Base-by-base conservation (phyloP, 2,797 vertebrate genomes). In the Cynodonichthys magdalenae region DNA sequence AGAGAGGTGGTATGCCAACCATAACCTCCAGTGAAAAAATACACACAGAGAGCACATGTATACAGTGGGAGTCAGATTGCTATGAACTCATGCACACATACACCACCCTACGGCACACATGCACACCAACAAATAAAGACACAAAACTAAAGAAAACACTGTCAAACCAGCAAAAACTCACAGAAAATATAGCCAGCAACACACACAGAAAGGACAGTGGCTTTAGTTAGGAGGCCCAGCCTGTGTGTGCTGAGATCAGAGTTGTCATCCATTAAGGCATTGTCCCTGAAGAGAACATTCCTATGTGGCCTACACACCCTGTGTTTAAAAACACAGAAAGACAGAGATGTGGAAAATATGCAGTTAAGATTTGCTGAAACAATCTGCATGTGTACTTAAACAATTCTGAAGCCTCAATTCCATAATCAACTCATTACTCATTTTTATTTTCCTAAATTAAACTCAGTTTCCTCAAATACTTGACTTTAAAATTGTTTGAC, bases 261-360 rank as follows among this genome's bases (percentile, higher is more conserved):
- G 69, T 75, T 68, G 74, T 77, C 80, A 80, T 83, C 86, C 82
- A 85, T 87, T 59, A 75, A 75, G 75, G 69, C 17, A 59, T 62
- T 19, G 42, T 53, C 82, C 27, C 55, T 78, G 61, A 82, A 86
- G 57, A 79, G 59, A 78, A 66, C 77, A 89, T 86, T 88, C 84
- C 81, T 79, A 64, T 69, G 59, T 75, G 74, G 63, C 74, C 57
- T 29, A 64, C 67, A 75, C 62, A 69, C 53, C 31, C 39, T 9
- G 49, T 74, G 66, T 53, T 27, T 29, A 83, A 71, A 63, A 65
- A 54, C 10, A 71, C 58, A 57, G 49, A 49, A 69, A 60, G 18
- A 49, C 8, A 17, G 49, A 60, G 15, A 61, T 28, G 55, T 8
- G 55, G 19, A 18, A 67, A 75, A 59, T 41, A 62, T 29, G 12